Conservation (phyloP, 2,888 invertebrate species). For the Himalopsyche kuldschensis region DNA sequence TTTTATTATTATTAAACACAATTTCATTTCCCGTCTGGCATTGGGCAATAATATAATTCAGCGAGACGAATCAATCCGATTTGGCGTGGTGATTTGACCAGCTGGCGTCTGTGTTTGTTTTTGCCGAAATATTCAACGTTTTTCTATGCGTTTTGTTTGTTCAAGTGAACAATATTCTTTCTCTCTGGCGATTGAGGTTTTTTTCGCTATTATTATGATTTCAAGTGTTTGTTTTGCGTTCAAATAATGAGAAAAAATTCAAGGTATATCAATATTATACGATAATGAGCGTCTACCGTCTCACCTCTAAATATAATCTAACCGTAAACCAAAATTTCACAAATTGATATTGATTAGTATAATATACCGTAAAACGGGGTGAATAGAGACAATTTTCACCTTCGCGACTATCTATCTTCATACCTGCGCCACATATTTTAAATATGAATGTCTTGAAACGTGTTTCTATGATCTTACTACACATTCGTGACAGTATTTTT, state of each 20-base stretch:
- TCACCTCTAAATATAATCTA: background rate
- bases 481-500: too few species aligned
- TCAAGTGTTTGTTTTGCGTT: background rate
- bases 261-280: background rate
- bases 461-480: too few species aligned
- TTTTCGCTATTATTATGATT: background rate
- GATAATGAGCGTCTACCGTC: background rate
- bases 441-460: too few species aligned
- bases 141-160: background rate
- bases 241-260: background rate
- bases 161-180: background rate
- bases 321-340: too few species aligned
- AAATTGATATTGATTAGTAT: too few species aligned
- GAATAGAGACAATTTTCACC: too few species aligned
- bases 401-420: too few species aligned
- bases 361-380: too few species aligned
- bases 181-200: background rate
- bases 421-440: too few species aligned
- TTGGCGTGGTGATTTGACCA: background rate
- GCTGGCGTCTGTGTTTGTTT: background rate
- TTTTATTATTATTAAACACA: background rate
- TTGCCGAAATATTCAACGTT: background rate
- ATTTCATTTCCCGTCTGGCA: conserved; percentile 1
- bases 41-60: background rate
- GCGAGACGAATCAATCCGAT: background rate